Conservation (phyloP, 2,797 vertebrate genomes). For the Poeciliopsis infans region DNA sequence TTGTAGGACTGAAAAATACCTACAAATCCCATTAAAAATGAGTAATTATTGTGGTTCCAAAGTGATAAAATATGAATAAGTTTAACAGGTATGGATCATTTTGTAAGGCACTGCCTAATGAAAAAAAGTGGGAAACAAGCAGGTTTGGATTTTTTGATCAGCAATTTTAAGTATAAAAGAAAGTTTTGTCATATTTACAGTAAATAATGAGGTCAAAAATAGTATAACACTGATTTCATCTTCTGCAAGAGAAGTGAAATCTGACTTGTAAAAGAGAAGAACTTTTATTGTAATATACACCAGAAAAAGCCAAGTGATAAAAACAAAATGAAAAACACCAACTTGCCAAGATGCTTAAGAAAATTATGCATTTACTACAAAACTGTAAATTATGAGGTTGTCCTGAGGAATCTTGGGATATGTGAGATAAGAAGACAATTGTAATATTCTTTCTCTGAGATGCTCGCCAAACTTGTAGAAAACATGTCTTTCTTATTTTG, state of each 20-base stretch:
- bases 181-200: not conserved
- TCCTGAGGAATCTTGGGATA: conserved; percentile 27
- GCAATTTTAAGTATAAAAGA: not conserved
- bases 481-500: conserved; percentile 44
- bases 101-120: not conserved
- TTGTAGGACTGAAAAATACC: not conserved
- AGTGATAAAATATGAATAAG: not conserved
- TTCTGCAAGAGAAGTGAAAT: not conserved
- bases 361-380: conserved; percentile 17
- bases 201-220: not conserved
- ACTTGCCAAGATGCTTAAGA: conserved; percentile 14
- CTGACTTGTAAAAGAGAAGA: not conserved
- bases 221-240: not conserved
- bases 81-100: not conserved
- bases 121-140: not conserved
- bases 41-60: not conserved
- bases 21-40: not conserved
- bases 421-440: conserved; percentile 39
- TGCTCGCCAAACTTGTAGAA: conserved; percentile 45
- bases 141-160: not conserved
- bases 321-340: not conserved
- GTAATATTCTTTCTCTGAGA: conserved; percentile 40
- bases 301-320: not conserved
- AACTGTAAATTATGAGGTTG: conserved; percentile 42
- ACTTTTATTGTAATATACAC: not conserved